Evolutionary conservation across 2,113 vertebrate species (phyloP), one percentile per base, ranked within the genome.

Genomic region (Donacobius atricapilla): DNA sequence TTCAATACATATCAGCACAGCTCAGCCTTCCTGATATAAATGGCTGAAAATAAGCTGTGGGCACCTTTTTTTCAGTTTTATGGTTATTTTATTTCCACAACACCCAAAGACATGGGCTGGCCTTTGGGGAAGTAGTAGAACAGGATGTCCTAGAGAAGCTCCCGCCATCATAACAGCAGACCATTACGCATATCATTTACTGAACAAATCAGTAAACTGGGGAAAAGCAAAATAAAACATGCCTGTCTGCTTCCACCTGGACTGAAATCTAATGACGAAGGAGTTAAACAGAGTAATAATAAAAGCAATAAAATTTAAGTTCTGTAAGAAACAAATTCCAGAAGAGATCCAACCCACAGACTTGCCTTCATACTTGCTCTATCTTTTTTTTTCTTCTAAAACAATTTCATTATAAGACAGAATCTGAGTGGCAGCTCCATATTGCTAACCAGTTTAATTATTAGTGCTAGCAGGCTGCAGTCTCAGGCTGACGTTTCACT

Each of bases 361-460:
- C 33, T 87, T 76, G 6, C 73, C 73, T 70, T 93, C 58, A 51
- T 66, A 47, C 42, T 58, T 77, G n/a, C 21, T 80, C 28, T 71
- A 15, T 78, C 16, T 57, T 31, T 66, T 53, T 70, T 86, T 37
- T 73, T 12, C 28, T 64, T 23, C 70, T 91, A 28, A 64, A 86
- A 90, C 79, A 78, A 83, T 94, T 95, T 94, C 79, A 88, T 93
- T 96, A n/a, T 80, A 91, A 83, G 75, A 48, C 79, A 90, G 53
- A 90, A 56, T 53, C 93, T 96, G 94, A 96, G 85, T 96, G 96
- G 85, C 96, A 96, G 92, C 88, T 96, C 93, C 92, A 93, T 96
- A 96, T 95, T 96, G 94, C 92, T 97, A 96, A 96, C 93, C 90
- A 76, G 90, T 96, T 96, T 97, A 97, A 97, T 97, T 97, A 97